Evolutionary conservation across 2,113 vertebrate genomes (phyloP).

Genomic region (Gallinago jamesoni): DNA sequence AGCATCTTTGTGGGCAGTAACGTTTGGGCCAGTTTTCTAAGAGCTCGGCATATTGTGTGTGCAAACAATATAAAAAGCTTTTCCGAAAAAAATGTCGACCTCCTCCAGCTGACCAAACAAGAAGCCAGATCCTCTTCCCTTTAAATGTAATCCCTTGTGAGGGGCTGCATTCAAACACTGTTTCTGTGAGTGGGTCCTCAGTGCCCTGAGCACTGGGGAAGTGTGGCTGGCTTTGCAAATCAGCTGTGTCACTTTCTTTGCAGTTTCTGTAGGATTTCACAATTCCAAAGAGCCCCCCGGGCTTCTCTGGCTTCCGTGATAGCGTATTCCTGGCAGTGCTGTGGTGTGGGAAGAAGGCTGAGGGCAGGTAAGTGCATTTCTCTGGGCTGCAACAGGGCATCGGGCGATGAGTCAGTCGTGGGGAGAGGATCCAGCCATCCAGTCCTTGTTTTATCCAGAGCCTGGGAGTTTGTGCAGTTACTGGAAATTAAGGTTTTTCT

Average conservation of each 20-base stretch:
- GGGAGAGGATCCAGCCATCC: not conserved
- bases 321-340: not conserved
- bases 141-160: not conserved
- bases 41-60: not conserved
- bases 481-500: not conserved
- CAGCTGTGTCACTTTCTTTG: not conserved
- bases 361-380: not conserved
- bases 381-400: not conserved
- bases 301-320: not conserved
- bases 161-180: not conserved
- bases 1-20: not conserved
- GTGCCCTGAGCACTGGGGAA: not conserved
- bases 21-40: not conserved
- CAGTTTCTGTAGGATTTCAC: not conserved
- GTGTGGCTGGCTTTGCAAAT: not conserved
- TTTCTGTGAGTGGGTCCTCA: not conserved
- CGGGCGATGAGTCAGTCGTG: not conserved
- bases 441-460: not conserved
- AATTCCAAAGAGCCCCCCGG: not conserved
- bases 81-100: not conserved
- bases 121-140: not conserved
- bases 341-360: not conserved
- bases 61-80: not conserved
- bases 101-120: not conserved
- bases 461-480: not conserved